Conservation (phyloP, 2,888 invertebrate species). For the Cyrtodaria siliqua region DNA sequence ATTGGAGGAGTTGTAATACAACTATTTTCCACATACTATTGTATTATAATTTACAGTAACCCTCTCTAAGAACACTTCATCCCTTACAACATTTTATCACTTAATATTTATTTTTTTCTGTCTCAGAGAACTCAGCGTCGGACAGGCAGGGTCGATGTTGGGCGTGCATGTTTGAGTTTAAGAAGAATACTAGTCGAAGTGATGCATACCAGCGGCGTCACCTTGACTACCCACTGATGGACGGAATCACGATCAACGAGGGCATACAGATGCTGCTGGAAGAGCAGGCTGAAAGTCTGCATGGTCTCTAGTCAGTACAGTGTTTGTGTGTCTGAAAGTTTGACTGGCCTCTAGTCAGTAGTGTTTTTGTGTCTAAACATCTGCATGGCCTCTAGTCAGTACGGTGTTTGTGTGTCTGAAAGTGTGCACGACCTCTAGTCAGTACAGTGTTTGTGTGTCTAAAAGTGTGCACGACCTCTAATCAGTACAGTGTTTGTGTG, state of each 20-base stretch:
- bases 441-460: too few species aligned
- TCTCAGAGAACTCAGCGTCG: background rate
- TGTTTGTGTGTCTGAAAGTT: too few species aligned
- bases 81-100: too few species aligned
- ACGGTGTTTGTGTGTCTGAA: too few species aligned
- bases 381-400: too few species aligned
- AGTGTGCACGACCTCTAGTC: too few species aligned
- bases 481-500: too few species aligned
- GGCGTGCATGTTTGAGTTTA: conserved; percentile 12
- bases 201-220: background rate
- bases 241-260: conserved; percentile 3
- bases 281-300: conserved; percentile 9
- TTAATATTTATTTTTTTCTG: background rate
- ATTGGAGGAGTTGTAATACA: too few species aligned
- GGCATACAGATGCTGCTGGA: conserved; percentile 11
- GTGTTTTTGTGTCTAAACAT: background rate
- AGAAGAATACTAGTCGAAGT: background rate
- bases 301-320: conserved; percentile 15
- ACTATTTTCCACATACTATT: too few species aligned
- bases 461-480: too few species aligned
- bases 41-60: too few species aligned
- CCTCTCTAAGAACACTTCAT: too few species aligned
- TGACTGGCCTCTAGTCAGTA: background rate
- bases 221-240: background rate
- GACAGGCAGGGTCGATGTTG: conserved; percentile 5